A percentile compares a stretch with the other conserved stretches of the same genome.
Evolutionary conservation across 2,797 vertebrate genomes (phyloP).

Genomic region (Myoxocephalus aenaeus): DNA sequence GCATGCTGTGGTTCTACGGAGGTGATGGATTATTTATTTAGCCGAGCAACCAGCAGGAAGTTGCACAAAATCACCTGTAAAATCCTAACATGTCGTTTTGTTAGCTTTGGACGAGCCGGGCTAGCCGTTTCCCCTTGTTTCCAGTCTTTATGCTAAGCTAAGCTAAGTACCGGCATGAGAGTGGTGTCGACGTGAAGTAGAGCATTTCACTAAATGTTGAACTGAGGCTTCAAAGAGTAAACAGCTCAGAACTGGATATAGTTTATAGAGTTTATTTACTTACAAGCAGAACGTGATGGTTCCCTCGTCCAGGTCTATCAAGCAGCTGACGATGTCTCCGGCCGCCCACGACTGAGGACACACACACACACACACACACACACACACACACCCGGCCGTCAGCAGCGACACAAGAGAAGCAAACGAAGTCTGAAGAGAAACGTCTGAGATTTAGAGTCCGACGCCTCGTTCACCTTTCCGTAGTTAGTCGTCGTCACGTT

Average conservation of each 20-base stretch:
- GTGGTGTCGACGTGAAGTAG: neutral
- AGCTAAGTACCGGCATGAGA: neutral
- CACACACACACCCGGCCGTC: neutral
- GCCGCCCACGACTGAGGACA: slow-evolving; percentile 93
- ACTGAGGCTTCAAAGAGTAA: no score
- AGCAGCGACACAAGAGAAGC: neutral
- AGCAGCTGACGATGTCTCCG: slow-evolving; percentile 97
- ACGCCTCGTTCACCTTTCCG: slow-evolving; percentile 90
- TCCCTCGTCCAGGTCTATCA: slow-evolving; percentile 96
- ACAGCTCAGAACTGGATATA: no score
- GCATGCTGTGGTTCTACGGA: no score
- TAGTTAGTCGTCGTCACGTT: slow-evolving; percentile 98
- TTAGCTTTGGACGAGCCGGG: neutral
- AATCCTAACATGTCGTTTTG: no score
- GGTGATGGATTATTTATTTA: no score
- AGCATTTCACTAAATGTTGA: no score
- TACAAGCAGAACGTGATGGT: slow-evolving; percentile 96
- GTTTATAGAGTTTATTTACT: slow-evolving; percentile 72
- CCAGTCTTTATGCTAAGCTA: neutral
- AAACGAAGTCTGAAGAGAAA: neutral
- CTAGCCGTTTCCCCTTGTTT: neutral
- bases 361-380: neutral
- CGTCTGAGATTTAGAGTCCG: no score
- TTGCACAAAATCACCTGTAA: no score
- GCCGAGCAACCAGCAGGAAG: no score